Conservation (phyloP, 2,113 vertebrate species). For the Dolichotis patagonum region DNA sequence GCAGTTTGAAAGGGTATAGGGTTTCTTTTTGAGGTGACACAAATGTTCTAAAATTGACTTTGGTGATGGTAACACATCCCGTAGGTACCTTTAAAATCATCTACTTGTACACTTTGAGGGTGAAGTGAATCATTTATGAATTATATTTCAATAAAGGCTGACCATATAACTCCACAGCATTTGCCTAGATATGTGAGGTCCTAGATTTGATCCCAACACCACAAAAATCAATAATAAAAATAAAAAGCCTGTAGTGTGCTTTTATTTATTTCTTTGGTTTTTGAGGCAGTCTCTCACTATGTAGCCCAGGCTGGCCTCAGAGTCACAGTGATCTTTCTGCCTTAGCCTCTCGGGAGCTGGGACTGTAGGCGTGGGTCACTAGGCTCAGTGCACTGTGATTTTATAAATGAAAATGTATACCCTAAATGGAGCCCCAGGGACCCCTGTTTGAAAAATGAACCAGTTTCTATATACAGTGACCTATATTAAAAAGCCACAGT, state of each 20-base stretch:
- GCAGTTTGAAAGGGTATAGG: neutral
- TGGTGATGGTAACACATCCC: neutral
- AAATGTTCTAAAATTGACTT: conserved; percentile 29
- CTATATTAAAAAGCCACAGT: neutral
- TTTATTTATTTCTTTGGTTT: neutral
- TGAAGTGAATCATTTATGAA: neutral
- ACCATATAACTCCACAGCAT: neutral
- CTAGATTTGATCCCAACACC: neutral
- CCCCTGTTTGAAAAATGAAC: neutral
- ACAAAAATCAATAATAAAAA: neutral
- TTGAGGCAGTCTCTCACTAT: neutral
- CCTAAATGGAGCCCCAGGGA: neutral
- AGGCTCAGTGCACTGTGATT: neutral
- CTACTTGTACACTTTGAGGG: neutral
- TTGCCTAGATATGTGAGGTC: neutral
- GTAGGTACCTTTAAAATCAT: neutral
- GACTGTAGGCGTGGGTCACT: neutral
- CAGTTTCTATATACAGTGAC: neutral
- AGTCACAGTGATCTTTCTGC: neutral
- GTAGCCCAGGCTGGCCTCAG: neutral
- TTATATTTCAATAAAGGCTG: neutral
- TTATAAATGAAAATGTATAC: neutral
- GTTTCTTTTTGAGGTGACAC: neutral
- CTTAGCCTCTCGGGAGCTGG: neutral
- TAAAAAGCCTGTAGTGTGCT: neutral